A percentile compares a stretch with the other conserved stretches of the same genome.
These are phyloP conservation scores for Eurytoma adleriae DNA, from an alignment of 2,888 invertebrate species.

Conservation along the genomic window DNA sequence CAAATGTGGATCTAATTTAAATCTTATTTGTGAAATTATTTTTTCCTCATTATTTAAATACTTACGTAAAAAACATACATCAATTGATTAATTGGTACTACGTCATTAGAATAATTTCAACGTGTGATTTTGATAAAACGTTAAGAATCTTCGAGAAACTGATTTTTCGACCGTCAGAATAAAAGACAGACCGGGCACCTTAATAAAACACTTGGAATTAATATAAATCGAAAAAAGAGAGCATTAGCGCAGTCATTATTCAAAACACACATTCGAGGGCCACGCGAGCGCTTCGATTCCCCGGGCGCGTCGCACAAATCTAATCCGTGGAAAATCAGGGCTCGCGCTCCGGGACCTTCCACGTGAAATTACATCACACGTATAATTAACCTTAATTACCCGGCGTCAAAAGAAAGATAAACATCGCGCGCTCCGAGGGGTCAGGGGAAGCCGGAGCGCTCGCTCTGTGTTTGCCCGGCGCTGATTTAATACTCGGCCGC, in stretches of 20 bases:
- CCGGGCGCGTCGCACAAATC: background rate
- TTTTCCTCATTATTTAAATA: too few relatives aligned
- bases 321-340: constrained; percentile 2
- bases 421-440: constrained; percentile 24
- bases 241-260: background rate
- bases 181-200: too few relatives aligned
- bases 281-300: background rate
- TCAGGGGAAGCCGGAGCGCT: background rate
- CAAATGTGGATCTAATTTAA: too few relatives aligned
- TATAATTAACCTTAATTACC: constrained; percentile 53
- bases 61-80: too few relatives aligned
- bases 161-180: too few relatives aligned
- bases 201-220: too few relatives aligned
- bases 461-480: constrained; percentile 18
- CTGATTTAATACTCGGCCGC: constrained; percentile 46
- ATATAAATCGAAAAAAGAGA: too few relatives aligned
- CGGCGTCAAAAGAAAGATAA: constrained; percentile 50
- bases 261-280: background rate
- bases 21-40: too few relatives aligned
- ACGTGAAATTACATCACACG: constrained; percentile 41
- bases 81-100: too few relatives aligned
- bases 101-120: too few relatives aligned
- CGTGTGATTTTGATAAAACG: too few relatives aligned
- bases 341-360: background rate
- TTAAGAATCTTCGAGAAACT: too few relatives aligned